Percentiles rank a stretch among this genome's conserved stretches.
These are phyloP conservation scores for Uropetala carovei DNA, from an alignment of 2,888 invertebrate genomes.

Conservation along the genomic window DNA sequence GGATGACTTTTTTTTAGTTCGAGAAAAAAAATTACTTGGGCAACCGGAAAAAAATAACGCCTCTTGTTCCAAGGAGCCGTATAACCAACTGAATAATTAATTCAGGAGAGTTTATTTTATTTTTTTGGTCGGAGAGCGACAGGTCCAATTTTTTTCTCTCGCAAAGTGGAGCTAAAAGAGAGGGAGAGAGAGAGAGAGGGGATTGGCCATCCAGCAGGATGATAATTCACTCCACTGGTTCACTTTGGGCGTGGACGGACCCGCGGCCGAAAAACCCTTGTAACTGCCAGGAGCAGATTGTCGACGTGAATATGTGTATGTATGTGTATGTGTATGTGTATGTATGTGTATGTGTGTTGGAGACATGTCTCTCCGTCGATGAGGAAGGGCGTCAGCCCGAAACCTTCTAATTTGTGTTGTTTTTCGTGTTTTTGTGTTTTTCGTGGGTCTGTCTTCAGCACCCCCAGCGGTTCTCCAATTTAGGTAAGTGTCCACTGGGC, in stretches of 20 bases:
- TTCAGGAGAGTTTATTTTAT: background rate
- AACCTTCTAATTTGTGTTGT: no score
- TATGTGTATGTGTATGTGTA: no score
- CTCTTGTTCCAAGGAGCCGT: background rate
- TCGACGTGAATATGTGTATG: background rate
- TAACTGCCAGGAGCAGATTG: background rate
- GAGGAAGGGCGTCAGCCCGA: no score
- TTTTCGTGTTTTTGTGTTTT: no score
- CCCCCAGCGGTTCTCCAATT: no score
- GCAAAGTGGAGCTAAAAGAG: background rate
- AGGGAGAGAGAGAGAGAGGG: background rate
- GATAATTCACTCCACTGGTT: slow-evolving; percentile 1
- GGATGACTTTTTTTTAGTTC: background rate
- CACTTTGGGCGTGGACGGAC: background rate
- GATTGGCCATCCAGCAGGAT: no score
- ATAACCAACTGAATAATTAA: background rate
- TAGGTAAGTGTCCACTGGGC: no score
- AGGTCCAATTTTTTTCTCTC: background rate
- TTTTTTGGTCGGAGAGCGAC: background rate
- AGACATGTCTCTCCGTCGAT: no score
- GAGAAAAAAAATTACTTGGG: background rate
- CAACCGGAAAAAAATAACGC: background rate
- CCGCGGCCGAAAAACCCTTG: background rate
- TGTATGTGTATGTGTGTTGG: no score
- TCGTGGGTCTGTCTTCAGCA: no score